Conservation (phyloP, 2,113 vertebrate species). For the Sula dactylatra region DNA sequence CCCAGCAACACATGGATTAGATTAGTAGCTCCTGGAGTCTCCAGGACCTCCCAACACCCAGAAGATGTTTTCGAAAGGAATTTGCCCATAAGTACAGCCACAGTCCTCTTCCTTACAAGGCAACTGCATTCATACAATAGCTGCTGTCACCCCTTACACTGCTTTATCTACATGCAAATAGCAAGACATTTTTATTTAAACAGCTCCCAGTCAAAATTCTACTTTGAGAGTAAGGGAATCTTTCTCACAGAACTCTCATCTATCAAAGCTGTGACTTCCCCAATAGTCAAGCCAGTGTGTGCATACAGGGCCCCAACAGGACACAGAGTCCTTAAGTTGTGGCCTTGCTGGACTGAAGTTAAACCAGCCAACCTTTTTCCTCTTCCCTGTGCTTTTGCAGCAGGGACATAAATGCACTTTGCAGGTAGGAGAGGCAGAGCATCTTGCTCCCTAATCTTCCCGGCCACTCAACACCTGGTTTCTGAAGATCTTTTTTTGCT, state of each 20-base stretch:
- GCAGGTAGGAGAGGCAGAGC: not conserved
- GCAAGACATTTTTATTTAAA: not conserved
- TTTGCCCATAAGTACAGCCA: not conserved
- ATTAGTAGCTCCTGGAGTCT: not conserved
- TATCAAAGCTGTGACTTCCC: not conserved
- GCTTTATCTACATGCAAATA: not conserved
- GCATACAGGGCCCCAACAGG: not conserved
- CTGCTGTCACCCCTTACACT: not conserved
- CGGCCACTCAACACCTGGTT: not conserved
- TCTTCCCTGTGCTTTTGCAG: not conserved
- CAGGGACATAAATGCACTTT: not conserved
- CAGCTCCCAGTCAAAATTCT: not conserved
- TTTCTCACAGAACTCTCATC: not conserved
- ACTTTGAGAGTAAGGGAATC: not conserved
- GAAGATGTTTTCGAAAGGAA: not conserved
- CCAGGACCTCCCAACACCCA: not conserved
- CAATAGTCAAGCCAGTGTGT: not conserved
- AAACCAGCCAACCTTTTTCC: not conserved
- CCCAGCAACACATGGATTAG: not conserved
- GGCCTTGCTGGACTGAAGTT: not conserved
- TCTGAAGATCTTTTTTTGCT: not conserved
- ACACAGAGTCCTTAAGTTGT: fast-evolving
- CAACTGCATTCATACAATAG: not conserved
- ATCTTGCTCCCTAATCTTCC: not conserved
- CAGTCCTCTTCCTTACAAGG: not conserved